Evolutionary conservation across 2,888 invertebrate genomes (phyloP).

Genomic region (Hydrotaea cyrtoneurina): DNA sequence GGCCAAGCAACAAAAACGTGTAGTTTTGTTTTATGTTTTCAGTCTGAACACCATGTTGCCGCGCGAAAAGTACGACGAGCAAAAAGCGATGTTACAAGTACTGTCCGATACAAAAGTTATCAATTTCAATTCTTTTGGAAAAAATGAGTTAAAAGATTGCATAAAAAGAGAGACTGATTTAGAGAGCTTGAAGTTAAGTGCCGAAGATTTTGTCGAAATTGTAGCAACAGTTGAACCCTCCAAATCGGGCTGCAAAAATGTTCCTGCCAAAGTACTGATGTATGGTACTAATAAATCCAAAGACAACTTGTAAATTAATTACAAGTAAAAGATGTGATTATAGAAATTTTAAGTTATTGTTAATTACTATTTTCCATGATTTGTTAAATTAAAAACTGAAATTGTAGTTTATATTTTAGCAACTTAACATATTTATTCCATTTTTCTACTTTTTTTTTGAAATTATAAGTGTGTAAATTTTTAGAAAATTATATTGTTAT

Average conservation of each 20-base stretch:
- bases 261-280: slow-evolving; percentile 75
- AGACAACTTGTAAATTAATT: slow-evolving; percentile 9
- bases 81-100: slow-evolving; percentile 68
- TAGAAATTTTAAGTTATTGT: background rate
- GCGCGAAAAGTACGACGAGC: slow-evolving; percentile 57
- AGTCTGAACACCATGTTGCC: slow-evolving; percentile 72
- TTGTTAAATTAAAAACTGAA: slow-evolving; percentile 2
- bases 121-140: slow-evolving; percentile 71
- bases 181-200: slow-evolving; percentile 69
- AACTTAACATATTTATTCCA: background rate
- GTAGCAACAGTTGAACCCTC: slow-evolving; percentile 70
- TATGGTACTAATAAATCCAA: slow-evolving; percentile 66
- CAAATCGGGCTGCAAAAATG: slow-evolving; percentile 77
- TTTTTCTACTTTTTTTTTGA: background rate
- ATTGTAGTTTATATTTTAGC: slow-evolving; percentile 19
- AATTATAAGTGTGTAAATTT: background rate
- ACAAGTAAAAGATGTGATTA: background rate
- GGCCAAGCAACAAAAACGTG: slow-evolving; percentile 57
- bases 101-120: slow-evolving; percentile 70
- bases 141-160: slow-evolving; percentile 73
- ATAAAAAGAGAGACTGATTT: slow-evolving; percentile 71
- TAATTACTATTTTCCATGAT: background rate
- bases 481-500: slow-evolving; percentile 8
- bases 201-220: slow-evolving; percentile 71
- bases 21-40: slow-evolving; percentile 76